phyloP scores from a whole-genome alignment of 2,888 invertebrate species.

The Cosmia pyralina region DNA sequence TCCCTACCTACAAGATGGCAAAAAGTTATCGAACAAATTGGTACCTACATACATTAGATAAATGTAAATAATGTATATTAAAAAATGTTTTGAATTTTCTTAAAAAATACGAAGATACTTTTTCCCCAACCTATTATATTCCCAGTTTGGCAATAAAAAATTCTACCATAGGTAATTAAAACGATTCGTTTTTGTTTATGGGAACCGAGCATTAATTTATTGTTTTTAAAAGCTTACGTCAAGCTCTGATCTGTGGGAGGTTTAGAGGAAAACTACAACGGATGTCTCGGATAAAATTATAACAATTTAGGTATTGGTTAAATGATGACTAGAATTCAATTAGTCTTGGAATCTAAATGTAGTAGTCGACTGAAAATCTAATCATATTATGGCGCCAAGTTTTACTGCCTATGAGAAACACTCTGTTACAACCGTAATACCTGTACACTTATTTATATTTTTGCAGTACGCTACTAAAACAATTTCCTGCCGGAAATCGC shows the following conservation, averaged over 20 bases:
- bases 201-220: too few species aligned
- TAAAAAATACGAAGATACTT: too few species aligned
- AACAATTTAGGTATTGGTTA: background rate
- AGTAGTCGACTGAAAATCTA: background rate
- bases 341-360: background rate
- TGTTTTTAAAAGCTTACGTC: background rate
- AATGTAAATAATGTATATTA: too few species aligned
- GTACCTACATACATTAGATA: too few species aligned
- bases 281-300: background rate
- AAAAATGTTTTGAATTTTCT: too few species aligned
- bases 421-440: constrained; percentile 16
- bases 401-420: constrained; percentile 27
- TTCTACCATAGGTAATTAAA: too few species aligned
- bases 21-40: too few species aligned
- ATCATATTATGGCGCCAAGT: constrained; percentile 4
- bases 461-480: constrained; percentile 33
- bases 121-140: too few species aligned
- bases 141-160: too few species aligned
- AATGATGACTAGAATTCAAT: background rate
- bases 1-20: too few species aligned
- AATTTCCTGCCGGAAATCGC: constrained; percentile 48
- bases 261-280: background rate
- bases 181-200: too few species aligned
- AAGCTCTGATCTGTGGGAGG: constrained; percentile 22
- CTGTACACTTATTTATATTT: constrained; percentile 30